Evolutionary conservation across 2,888 invertebrate genomes (phyloP).

Genomic region (Phortica magna): DNA sequence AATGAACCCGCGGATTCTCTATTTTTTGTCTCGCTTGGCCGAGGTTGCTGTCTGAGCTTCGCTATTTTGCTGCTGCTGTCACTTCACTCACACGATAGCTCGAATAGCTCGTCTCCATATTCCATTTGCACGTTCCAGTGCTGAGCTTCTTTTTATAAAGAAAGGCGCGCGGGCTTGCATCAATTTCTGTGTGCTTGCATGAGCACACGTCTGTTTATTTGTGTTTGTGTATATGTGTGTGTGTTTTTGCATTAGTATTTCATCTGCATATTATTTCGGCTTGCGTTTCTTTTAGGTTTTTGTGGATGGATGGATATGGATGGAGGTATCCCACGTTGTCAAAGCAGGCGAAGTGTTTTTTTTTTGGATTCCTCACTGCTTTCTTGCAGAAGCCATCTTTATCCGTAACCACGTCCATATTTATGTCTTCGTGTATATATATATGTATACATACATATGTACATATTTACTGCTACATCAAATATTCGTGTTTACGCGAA

Average conservation of each 20-base stretch:
- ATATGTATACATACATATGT: neutral
- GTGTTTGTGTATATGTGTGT: neutral
- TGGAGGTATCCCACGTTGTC: neutral
- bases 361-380: neutral
- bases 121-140: too few species aligned
- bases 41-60: neutral
- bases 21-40: neutral
- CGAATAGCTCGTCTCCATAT: too few species aligned
- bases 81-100: too few species aligned
- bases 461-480: neutral
- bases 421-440: neutral
- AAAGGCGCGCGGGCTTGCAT: too few species aligned
- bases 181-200: too few species aligned
- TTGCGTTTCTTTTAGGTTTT: neutral
- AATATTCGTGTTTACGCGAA: too few species aligned
- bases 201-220: too few species aligned
- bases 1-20: neutral
- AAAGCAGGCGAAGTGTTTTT: neutral
- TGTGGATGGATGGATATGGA: neutral
- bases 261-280: neutral
- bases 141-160: too few species aligned
- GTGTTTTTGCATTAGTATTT: neutral
- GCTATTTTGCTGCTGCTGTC: neutral
- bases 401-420: neutral
- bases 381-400: neutral